A percentile compares a stretch with the other conserved stretches of the same genome.
Conservation (phyloP, 2,797 vertebrate species). For the Bradypodion ventrale region DNA sequence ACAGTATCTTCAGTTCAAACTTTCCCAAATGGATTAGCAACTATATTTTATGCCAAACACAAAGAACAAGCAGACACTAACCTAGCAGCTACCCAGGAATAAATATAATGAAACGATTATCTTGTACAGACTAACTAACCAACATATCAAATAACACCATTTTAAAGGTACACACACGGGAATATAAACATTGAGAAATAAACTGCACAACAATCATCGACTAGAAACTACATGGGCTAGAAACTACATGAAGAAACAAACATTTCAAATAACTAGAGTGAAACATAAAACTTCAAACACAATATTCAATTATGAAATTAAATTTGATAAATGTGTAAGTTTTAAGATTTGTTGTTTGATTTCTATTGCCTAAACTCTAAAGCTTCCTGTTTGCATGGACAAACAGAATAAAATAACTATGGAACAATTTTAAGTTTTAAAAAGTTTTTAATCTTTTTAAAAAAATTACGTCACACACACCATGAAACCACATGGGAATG, state of each 20-base stretch:
- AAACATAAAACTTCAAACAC: constrained; percentile 9
- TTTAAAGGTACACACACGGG: constrained; percentile 12
- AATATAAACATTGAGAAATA: neutral
- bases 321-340: constrained; percentile 11
- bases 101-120: constrained; percentile 35
- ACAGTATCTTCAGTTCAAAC: neutral
- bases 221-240: neutral
- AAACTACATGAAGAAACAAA: neutral
- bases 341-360: neutral
- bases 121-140: neutral
- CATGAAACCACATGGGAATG: too few species aligned
- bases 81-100: constrained; percentile 41
- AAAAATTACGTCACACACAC: too few species aligned
- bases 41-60: constrained; percentile 6
- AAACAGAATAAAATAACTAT: neutral
- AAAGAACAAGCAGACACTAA: constrained; percentile 14
- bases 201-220: constrained; percentile 15
- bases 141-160: neutral
- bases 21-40: constrained; percentile 15
- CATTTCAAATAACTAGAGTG: constrained; percentile 28
- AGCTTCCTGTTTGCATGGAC: neutral
- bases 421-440: neutral
- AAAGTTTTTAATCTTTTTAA: too few species aligned
- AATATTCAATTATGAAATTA: constrained; percentile 27
- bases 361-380: neutral